These are phyloP conservation scores for Phallusia fumigata DNA, from an alignment of 23 tunicate genomes.

Conservation along the genomic window DNA sequence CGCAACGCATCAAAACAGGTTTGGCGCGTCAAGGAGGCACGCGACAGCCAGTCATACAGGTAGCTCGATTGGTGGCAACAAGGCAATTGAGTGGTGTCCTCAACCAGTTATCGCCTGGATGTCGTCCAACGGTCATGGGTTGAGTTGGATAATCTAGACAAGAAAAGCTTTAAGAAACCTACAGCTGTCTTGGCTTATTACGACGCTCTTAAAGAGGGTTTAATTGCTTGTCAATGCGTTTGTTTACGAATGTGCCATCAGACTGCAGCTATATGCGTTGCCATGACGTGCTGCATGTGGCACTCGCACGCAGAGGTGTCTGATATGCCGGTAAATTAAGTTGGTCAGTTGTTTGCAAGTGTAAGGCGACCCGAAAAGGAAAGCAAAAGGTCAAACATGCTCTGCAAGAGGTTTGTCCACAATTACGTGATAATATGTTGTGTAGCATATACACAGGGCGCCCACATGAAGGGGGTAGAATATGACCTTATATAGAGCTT, in stretches of 20 bases:
- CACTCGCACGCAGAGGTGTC: too few species aligned
- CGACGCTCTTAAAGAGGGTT: neutral
- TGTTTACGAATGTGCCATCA: neutral
- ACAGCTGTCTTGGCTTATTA: neutral
- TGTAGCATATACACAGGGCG: too few species aligned
- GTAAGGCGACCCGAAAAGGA: too few species aligned
- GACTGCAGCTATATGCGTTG: neutral
- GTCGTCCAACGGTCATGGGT: slow-evolving; percentile 1
- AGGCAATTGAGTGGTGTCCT: neutral
- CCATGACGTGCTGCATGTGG: neutral
- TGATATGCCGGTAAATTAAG: too few species aligned
- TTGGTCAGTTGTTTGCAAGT: too few species aligned
- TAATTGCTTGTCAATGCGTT: neutral
- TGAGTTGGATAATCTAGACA: neutral
- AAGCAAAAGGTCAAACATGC: too few species aligned
- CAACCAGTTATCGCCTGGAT: neutral
- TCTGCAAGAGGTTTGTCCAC: too few species aligned
- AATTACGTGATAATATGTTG: too few species aligned
- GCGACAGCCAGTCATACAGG: neutral
- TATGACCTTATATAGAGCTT: too few species aligned
- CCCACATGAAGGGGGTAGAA: too few species aligned
- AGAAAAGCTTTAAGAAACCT: neutral
- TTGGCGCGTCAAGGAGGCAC: neutral
- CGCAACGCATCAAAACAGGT: neutral
- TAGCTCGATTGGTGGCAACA: neutral